phyloP scores from a whole-genome alignment of 2,797 vertebrate species.

The Pangasius sanitwongsei region DNA sequence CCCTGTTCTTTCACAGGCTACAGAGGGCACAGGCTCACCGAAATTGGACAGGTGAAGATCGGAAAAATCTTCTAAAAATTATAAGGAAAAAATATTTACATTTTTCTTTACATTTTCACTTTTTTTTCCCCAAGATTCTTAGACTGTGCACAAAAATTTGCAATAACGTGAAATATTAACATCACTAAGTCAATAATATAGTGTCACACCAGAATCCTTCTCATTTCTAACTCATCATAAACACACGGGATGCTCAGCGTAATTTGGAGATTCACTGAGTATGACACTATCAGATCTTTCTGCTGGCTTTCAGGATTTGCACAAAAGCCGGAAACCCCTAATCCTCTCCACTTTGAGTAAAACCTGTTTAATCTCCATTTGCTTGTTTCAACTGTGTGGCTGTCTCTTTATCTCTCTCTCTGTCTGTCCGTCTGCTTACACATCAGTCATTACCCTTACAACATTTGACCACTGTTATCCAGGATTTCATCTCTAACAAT shows the following conservation, averaged over 20 bases:
- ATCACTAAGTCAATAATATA: not conserved
- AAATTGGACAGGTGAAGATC: not conserved
- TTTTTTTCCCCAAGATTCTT: not conserved
- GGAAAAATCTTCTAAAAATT: not conserved
- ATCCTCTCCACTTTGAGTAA: constrained; percentile 7
- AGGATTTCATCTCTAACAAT: not conserved
- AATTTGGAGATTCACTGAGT: not conserved
- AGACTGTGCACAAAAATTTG: not conserved
- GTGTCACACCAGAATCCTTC: not conserved
- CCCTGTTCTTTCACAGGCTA: not conserved
- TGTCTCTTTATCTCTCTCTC: not conserved
- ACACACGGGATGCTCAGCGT: not conserved
- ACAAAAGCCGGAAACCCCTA: not conserved
- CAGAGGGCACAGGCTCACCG: not conserved
- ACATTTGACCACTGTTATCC: not conserved
- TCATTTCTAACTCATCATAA: not conserved
- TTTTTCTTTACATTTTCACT: too few species aligned
- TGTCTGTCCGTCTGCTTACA: not conserved
- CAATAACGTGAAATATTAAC: not conserved
- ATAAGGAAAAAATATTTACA: too few species aligned
- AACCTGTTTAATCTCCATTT: not conserved
- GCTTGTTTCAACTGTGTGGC: not conserved
- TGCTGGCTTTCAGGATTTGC: not conserved
- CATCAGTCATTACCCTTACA: not conserved
- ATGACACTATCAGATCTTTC: not conserved